These are phyloP conservation scores for Morone saxatilis DNA, from an alignment of 2,113 vertebrate species.

Conservation along the genomic window DNA sequence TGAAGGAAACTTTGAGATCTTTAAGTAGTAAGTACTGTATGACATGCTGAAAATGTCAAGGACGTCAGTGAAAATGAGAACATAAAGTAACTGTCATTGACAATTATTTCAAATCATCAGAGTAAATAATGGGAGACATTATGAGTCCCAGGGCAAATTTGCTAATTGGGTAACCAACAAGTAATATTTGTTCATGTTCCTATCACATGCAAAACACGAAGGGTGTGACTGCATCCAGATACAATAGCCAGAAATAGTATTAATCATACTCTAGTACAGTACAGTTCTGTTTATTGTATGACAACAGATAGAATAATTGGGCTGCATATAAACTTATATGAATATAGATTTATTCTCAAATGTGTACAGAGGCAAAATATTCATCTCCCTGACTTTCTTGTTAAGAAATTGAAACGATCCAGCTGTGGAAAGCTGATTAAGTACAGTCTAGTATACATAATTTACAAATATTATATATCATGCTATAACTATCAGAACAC, in stretches of 20 bases:
- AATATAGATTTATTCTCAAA: not conserved
- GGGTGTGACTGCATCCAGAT: not conserved
- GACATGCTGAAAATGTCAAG: not conserved
- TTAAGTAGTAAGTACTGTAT: not conserved
- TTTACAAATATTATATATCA: not conserved
- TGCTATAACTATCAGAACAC: not conserved
- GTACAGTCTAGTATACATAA: not conserved
- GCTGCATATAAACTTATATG: not conserved
- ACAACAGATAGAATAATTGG: constrained; percentile 1
- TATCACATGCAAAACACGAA: not conserved
- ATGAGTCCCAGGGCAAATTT: not conserved
- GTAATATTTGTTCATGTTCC: not conserved
- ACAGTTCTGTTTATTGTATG: not conserved
- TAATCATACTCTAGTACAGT: not conserved
- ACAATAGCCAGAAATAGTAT: not conserved
- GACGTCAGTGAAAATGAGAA: not conserved
- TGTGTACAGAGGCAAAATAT: not conserved
- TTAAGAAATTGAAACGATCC: not conserved
- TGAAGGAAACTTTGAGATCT: not conserved
- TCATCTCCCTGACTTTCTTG: not conserved
- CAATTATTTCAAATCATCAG: not conserved
- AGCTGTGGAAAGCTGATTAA: not conserved
- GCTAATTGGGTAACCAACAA: not conserved
- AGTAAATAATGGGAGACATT: not conserved
- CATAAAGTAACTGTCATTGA: not conserved